Base-by-base conservation (phyloP, 2,888 invertebrate species). In the Melanophora roralis region DNA sequence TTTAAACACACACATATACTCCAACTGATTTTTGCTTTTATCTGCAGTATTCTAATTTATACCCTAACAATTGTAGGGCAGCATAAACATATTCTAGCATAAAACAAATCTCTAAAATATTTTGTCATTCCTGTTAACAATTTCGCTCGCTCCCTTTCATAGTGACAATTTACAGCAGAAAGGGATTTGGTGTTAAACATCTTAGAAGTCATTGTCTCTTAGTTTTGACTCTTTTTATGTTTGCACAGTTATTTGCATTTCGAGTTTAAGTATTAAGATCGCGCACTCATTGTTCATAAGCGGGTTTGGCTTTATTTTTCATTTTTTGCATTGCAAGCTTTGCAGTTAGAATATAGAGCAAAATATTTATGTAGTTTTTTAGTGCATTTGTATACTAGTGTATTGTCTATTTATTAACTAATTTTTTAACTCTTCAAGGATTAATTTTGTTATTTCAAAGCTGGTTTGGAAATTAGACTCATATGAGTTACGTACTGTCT, bases 201-300 rank as follows among this genome's bases (percentile, higher is more conserved):
- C 62, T 62, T 57, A 71, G 49, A 72, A 75, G 68, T 75, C 67
- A 67, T 76, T 72, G 55, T 79, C 69, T 68, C 19, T 69, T 32
- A 9, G 59, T 36, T 21, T 53, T 53, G 11, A 23, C 27, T 53
- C 69, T 72, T 75, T 40, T 60, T 67, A 40, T 49, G 49, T 23
- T 57, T 57, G 32, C 49, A 32, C 9, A 53, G 32, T 12, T 11
- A 57, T 51, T 57, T 6, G 6, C 62, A 64, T 64, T 69, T 76
- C 47, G 62, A 64, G 47, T 69, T 62, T 64, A 55, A 69, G 68
- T 68, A 69, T 62, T 69, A 69, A 69, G 76, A 64, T 76, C 47
- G 69, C 47, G 60, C 53, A 34, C 8, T n/a, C n/a, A n/a, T n/a
- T n/a, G n/a, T n/a, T n/a, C n/a, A n/a, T n/a, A n/a, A n/a, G n/a